Percentiles rank a stretch among this genome's conserved stretches.
phyloP scores from a whole-genome alignment of 1,140 invertebrate species.

The Zaprionus lachaisei region DNA sequence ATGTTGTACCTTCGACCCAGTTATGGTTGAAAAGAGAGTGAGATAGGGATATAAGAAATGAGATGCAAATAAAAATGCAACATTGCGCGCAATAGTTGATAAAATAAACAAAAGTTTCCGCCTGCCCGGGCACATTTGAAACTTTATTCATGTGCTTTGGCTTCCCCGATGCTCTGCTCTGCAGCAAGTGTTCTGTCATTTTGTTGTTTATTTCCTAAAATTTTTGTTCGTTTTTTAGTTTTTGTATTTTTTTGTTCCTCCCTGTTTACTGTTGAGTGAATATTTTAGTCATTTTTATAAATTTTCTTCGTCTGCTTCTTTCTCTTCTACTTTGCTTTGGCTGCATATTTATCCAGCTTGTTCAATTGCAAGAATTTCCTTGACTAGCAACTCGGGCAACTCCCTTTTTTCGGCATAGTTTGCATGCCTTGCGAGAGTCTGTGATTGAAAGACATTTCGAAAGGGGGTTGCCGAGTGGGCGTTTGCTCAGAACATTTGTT shows the following conservation, averaged over 20 bases:
- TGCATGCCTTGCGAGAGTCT: conserved; percentile 41
- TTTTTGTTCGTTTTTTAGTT: neutral
- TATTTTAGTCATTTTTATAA: conserved; percentile 52
- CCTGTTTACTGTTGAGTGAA: conserved; percentile 50
- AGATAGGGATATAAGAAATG: neutral
- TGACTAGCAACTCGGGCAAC: conserved; percentile 19
- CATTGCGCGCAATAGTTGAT: conserved; percentile 43
- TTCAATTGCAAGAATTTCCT: conserved; percentile 47
- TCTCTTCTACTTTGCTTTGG: conserved; percentile 1
- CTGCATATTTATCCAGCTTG: conserved; percentile 25
- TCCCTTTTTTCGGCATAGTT: conserved; percentile 38
- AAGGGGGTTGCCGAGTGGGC: neutral
- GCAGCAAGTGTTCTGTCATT: conserved; percentile 35
- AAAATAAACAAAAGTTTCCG: conserved; percentile 52
- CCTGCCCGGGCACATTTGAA: conserved; percentile 52
- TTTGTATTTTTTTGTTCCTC: conserved; percentile 30
- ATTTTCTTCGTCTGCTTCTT: conserved; percentile 3
- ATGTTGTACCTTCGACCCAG: conserved; percentile 19
- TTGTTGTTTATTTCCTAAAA: conserved; percentile 38
- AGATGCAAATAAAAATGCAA: conserved; percentile 31
- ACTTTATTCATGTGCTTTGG: conserved; percentile 55
- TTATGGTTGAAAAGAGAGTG: conserved; percentile 10
- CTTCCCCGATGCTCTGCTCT: conserved; percentile 13
- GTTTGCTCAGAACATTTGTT: conserved; percentile 57
- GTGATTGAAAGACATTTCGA: conserved; percentile 64